Base-by-base conservation (phyloP, 2,113 vertebrate genomes). In the Scomber scombrus region DNA sequence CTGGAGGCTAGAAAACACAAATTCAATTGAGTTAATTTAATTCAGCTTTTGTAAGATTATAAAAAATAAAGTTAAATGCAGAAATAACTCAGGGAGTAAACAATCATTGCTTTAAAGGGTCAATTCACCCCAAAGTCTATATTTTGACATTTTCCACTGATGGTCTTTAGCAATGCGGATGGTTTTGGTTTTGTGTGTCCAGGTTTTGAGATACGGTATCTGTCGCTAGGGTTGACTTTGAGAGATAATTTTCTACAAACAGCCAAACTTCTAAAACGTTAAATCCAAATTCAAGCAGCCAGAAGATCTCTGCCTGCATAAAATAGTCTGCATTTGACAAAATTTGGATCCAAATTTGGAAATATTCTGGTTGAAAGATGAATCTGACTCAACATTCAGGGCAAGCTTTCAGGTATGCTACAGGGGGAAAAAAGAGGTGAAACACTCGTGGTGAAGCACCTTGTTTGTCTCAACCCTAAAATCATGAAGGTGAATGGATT, bases 1-100 rank as follows among this genome's bases (percentile, higher is more conserved):
- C 57, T 11, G 78, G 76, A 74, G 54, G 8, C 93, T 94, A 62
- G 16, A 78, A 82, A 77, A 72, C 13, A 65, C 0, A 71, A 6
- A 43, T 57, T 45, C 0, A 72, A 45, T 45, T 88, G 70, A 76
- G 50, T 26, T 64, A 3, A 54, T 21, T 18, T 13, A 13, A 34
- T 34, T 31, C 13, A 61, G 29, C 15, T 4, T 31, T 21, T 14
- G 2, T 0, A 58, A 18, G n/a, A n/a, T n/a, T n/a, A n/a, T n/a
- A n/a, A 11, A 47, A 26, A 56, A 31, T 11, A 16, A 70, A 40
- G 15, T 8, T 0, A 15, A 47, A 70, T 14, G 1, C 43, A 47
- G 15, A 60, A 55, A 45, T 26, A 4, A 51, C 7, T 57, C 5
- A 45, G 7, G n/a, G 10, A 21, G 19, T 60, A 23, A 47, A 26